Percentiles rank a stretch among this genome's conserved stretches.
phyloP scores from a whole-genome alignment of 2,113 vertebrate species.

The Malurus melanocephalus region DNA sequence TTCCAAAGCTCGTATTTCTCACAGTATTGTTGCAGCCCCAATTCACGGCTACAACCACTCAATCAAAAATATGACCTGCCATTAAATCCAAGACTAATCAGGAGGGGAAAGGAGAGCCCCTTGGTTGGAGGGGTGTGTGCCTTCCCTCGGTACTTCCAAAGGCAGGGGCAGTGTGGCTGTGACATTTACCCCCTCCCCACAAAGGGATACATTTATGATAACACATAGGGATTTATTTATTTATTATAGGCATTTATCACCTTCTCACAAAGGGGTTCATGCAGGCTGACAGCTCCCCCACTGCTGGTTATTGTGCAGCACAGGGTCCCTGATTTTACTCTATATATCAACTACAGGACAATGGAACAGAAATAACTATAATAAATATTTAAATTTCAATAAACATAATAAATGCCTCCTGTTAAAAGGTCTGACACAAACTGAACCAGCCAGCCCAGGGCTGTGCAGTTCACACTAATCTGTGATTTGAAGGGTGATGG shows the following conservation, averaged over 20 bases:
- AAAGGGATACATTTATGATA: too few relatives aligned
- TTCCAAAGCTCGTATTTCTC: neutral
- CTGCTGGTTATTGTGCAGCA: neutral
- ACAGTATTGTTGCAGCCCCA: neutral
- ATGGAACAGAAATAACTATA: neutral
- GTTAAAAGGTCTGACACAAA: neutral
- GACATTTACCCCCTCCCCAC: neutral
- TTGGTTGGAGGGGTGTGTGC: neutral
- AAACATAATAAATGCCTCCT: too few relatives aligned
- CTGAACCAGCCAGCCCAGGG: fast-evolving
- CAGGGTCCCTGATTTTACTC: neutral
- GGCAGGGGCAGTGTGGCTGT: fast-evolving
- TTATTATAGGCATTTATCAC: neutral
- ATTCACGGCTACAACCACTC: neutral
- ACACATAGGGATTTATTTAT: too few relatives aligned
- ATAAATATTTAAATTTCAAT: too few relatives aligned
- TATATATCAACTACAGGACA: neutral
- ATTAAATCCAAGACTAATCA: neutral
- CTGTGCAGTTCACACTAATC: neutral
- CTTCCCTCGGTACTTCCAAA: neutral
- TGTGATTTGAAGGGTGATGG: neutral
- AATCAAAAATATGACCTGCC: neutral
- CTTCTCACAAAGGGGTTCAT: neutral
- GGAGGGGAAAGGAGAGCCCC: neutral
- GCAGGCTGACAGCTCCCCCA: neutral